Percentiles rank a stretch among this genome's conserved stretches.
phyloP scores from a whole-genome alignment of 1,140 invertebrate genomes.

The Drosophila willistoni region DNA sequence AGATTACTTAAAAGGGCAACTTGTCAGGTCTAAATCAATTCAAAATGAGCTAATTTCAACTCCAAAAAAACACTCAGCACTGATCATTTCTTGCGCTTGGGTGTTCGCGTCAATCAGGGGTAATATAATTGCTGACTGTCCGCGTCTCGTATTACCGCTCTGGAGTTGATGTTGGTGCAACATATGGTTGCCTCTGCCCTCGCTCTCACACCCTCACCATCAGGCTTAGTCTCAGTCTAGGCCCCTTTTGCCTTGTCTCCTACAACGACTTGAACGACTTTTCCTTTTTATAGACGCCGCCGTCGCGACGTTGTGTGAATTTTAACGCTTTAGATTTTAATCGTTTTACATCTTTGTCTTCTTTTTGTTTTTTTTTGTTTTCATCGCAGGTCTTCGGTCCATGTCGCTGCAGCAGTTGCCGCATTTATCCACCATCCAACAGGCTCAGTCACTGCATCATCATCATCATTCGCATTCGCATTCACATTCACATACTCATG shows the following conservation, averaged over 20 bases:
- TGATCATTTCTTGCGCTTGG: constrained; percentile 38
- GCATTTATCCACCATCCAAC: constrained; percentile 64
- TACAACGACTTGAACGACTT: constrained; percentile 12
- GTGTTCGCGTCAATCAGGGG: constrained; percentile 80
- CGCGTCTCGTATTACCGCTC: constrained; percentile 59
- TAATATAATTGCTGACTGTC: constrained; percentile 53
- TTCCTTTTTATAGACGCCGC: constrained; percentile 60
- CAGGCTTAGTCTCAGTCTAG: background rate
- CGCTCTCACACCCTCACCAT: too few relatives aligned
- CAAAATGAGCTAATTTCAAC: constrained; percentile 22
- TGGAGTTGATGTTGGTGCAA: constrained; percentile 21
- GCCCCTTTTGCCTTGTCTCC: constrained; percentile 3
- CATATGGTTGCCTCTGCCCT: constrained; percentile 53
- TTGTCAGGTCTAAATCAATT: background rate
- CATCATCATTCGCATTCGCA: constrained; percentile 23
- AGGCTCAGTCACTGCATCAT: constrained; percentile 44
- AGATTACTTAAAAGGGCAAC: background rate
- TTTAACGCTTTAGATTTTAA: constrained; percentile 72
- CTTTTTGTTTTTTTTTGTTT: constrained; percentile 1
- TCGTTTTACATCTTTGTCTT: constrained; percentile 38
- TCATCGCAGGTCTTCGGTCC: constrained; percentile 68
- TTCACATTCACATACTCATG: constrained; percentile 27
- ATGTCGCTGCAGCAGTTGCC: constrained; percentile 74
- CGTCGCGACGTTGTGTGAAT: constrained; percentile 64
- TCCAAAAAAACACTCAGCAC: constrained; percentile 13